Conservation (phyloP, 2,888 invertebrate genomes). For the Epinotia nisella region DNA sequence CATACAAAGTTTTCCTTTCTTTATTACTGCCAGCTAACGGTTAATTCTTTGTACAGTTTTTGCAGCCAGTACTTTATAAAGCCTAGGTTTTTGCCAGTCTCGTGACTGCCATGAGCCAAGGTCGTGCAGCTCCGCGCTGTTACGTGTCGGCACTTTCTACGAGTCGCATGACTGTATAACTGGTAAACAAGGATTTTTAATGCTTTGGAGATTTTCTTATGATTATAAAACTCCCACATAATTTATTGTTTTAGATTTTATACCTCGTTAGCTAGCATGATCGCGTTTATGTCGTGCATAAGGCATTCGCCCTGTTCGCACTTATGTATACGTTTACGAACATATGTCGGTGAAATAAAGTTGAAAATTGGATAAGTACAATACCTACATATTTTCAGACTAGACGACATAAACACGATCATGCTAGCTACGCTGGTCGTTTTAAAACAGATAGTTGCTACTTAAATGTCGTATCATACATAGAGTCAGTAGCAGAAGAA, state of each 20-base stretch:
- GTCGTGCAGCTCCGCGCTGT: conserved; percentile 44
- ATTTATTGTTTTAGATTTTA: not conserved
- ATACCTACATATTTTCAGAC: too few relatives aligned
- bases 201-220: not conserved
- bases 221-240: not conserved
- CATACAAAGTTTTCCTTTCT: not conserved
- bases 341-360: too few relatives aligned
- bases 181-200: conserved; percentile 9
- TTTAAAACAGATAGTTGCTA: too few relatives aligned
- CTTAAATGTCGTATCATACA: too few relatives aligned
- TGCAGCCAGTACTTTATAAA: conserved; percentile 11
- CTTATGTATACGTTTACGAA: too few relatives aligned
- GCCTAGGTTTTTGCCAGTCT: conserved; percentile 44
- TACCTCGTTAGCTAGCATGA: too few relatives aligned
- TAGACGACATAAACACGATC: too few relatives aligned
- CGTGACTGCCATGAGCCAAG: conserved; percentile 49
- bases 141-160: conserved; percentile 43
- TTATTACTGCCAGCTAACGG: not conserved
- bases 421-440: too few relatives aligned
- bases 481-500: too few relatives aligned
- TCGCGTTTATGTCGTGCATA: too few relatives aligned
- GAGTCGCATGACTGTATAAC: conserved; percentile 33
- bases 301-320: too few relatives aligned
- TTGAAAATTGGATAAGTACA: too few relatives aligned
- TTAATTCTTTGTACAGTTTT: conserved; percentile 1